Base-by-base conservation (phyloP, 2,797 vertebrate species). In the Sparidentex hasta region DNA sequence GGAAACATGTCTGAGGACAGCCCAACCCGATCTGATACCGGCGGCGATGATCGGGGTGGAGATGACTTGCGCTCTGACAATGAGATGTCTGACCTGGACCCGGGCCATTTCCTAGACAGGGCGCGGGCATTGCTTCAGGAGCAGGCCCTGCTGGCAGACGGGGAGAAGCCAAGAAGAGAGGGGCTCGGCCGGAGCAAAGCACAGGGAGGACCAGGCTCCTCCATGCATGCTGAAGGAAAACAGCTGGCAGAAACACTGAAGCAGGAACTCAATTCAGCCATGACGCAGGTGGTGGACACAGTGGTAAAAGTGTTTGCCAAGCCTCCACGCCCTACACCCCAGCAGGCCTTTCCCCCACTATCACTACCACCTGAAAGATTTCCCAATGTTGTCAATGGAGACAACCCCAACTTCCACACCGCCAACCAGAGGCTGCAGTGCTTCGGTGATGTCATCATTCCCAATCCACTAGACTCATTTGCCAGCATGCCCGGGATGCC, bases 281-380 rank as follows among this genome's bases (percentile, higher is more conserved):
- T 99, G 98, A 97, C 97, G 1, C 97, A 99, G 85, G 98, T 99
- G 20, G 97, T 99, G 90, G 98, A 99, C 97, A 98, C 98, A 0
- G 98, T 99, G 88, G 98, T 99, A 50, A 99, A 99, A 92, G 97
- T 99, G 87, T 99, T 99, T 78, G 97, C 97, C 84, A 99, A 99
- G 85, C 98, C 98, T 84, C 95, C 97, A 56, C 97, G 97, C 75
- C 97, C 97, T 68, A 96, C 97, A 88, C 95, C 97, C 91, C 97
- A 97, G 95, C 98, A 99, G 96, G 98, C 97, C 94, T 99, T 99
- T 91, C 97, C 98, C 0, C 96, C 98, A 29, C 96, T 99, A 78
- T 97, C 97, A 90, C 94, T 97, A 77, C 97, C 97, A 4, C 97
- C 97, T 81, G 97, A 98, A 70, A 96, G 97, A 89, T 99, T 99